Evolutionary conservation across 2,797 vertebrate genomes (phyloP), one percentile per base, ranked within the genome.

Genomic region (Myripristis murdjan): DNA sequence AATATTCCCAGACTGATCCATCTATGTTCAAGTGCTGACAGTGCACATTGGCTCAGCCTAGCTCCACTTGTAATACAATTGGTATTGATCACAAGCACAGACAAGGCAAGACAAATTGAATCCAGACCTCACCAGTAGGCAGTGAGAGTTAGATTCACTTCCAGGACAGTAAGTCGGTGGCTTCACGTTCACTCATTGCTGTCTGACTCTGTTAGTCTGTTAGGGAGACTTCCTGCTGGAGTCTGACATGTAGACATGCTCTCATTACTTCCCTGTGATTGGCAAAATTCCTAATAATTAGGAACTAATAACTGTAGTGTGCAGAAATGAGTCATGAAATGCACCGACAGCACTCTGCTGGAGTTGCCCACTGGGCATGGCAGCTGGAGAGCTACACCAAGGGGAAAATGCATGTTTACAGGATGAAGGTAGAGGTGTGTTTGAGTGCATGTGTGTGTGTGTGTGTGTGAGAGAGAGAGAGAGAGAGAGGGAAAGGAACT

Each of bases 21-120:
- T 90, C 84, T 23, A 58, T 73, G 73, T 60, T 69, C 66, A 77
- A 75, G 70, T 89, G 92, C 92, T 94, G 92, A 93, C 86, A 64
- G 67, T 68, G 88, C 91, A 83, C 75, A 73, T 66, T 62, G 74
- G 70, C 57, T 68, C 82, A 87, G 79, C 78, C 20, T 41, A 1
- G 67, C 71, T 90, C 88, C 88, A 75, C 68, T 72, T 83, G 61
- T 85, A 91, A 91, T 90, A 90, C 89, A 84, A 89, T 91, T 85
- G 80, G 75, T 90, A 93, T 93, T 87, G 91, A 93, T 92, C 88
- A 82, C 44, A 47, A 48, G 59, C 59, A 11, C 73, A 79, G 92
- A 86, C 76, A 73, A 78, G 86, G 64, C 54, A 79, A 86, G 86
- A 89, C 72, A 77, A 83, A 92, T 87, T 82, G 73, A 83, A 88